Evolutionary conservation across 64 coral and sea anemone species (phyloP).

Genomic region (Orbicella faveolata): DNA sequence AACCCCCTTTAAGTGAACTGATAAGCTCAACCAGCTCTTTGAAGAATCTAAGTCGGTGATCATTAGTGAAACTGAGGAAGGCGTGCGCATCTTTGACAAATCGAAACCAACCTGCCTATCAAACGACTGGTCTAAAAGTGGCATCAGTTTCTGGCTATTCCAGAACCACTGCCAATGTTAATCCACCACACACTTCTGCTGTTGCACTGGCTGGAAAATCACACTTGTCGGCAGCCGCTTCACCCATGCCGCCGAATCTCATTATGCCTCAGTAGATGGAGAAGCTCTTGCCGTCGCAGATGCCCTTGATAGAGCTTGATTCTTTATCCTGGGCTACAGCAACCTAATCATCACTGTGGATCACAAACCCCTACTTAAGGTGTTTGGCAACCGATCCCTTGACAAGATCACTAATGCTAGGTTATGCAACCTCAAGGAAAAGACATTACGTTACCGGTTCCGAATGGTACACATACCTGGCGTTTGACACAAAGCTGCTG

Average conservation of each 20-base stretch:
- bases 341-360: conserved; percentile 53
- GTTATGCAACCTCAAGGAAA: conserved; percentile 63
- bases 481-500: conserved; percentile 43
- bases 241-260: conserved; percentile 55
- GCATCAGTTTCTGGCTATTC: conserved; percentile 60
- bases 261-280: conserved; percentile 45
- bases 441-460: conserved; percentile 56
- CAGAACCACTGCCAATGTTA: conserved; percentile 57
- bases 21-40: conserved; percentile 4
- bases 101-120: not conserved
- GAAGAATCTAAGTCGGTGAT: conserved; percentile 20
- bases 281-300: conserved; percentile 63
- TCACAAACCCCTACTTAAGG: conserved; percentile 58
- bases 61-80: conserved; percentile 55
- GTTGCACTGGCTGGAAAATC: conserved; percentile 46
- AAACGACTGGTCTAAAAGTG: not conserved
- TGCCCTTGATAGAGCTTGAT: conserved; percentile 46
- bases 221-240: not conserved
- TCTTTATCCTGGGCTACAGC: conserved; percentile 59
- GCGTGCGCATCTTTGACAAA: conserved; percentile 67
- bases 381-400: conserved; percentile 28
- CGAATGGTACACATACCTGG: conserved; percentile 38
- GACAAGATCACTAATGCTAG: conserved; percentile 39
- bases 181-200: conserved; percentile 38
- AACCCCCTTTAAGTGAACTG: not conserved